Evolutionary conservation across 2,113 vertebrate species (phyloP), one percentile per base, ranked within the genome.

Genomic region (Callocephalon fimbriatum): DNA sequence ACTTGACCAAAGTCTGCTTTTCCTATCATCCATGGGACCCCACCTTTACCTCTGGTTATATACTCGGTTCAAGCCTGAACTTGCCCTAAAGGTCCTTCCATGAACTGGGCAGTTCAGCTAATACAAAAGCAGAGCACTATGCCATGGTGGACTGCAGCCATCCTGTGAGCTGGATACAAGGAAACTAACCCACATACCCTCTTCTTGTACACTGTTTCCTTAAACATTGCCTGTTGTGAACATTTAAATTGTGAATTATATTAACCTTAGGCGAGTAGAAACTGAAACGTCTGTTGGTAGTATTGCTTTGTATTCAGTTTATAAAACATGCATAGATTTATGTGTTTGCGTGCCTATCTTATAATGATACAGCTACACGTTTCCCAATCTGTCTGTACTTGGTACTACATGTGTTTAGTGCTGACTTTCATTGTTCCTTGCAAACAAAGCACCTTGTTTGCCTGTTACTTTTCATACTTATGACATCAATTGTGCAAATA

Each of bases 121-220:
- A 31, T 22, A 35, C 51, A 73, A 58, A 37, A 58, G 53, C 35
- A 50, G 50, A 81, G 27, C 3, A 6, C 42, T 42, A 2, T 40
- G 7, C 12, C 0, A 0, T 32, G 37, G 27, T 45, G 37, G 79
- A 56, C 37, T 31, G 20, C n/a, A 58, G 35, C 7, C 0, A 1
- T 47, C 23, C 40, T 27, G 4, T 17, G 44, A 40, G 37, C 62
- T 53, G 53, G 27, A 88, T 44, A 45, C n/a, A 15, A 32, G 78
- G 44, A 54, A 62, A 32, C 8, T 37, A 32, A 85, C 13, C 6
- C 38, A 35, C 0, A 0, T 23, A 62, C 9, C 3, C 23, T 81
- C 35, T 21, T 75, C 29, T 23, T 68, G 21, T 20, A 26, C 5
- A 9, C 10, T 12, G 3, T n/a, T 67, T 71, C 20, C 65, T 77